phyloP scores from a whole-genome alignment of 2,888 invertebrate species.

The Hypsopygia costalis region DNA sequence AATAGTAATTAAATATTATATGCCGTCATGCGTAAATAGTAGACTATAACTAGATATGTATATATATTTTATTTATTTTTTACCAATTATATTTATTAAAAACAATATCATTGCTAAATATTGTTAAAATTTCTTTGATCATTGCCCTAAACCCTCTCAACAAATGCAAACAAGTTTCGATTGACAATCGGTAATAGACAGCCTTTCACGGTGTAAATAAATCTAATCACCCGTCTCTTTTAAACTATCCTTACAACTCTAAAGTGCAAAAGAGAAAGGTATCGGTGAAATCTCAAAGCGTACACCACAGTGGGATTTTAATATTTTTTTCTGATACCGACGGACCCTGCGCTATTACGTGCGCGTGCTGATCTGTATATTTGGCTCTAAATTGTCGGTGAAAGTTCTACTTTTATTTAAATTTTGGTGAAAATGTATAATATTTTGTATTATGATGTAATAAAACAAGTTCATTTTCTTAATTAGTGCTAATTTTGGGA shows the following conservation, averaged over 20 bases:
- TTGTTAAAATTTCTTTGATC: too few species aligned
- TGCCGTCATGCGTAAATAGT: too few species aligned
- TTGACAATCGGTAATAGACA: neutral
- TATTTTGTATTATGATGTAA: neutral
- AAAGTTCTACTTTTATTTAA: neutral
- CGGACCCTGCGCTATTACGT: neutral
- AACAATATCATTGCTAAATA: too few species aligned
- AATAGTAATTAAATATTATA: too few species aligned
- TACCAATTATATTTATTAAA: too few species aligned
- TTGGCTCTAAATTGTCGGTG: neutral
- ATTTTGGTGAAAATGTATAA: neutral
- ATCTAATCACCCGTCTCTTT: slow-evolving; percentile 5
- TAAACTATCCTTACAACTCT: neutral
- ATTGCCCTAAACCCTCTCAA: too few species aligned
- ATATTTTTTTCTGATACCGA: neutral
- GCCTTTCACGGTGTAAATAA: slow-evolving; percentile 13
- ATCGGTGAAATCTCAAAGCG: neutral
- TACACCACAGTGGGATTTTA: too few species aligned
- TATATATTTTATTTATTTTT: too few species aligned
- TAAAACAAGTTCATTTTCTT: too few species aligned
- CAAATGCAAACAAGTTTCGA: too few species aligned
- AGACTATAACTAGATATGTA: too few species aligned
- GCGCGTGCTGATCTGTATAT: neutral
- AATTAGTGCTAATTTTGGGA: too few species aligned
- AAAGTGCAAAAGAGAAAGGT: slow-evolving; percentile 14